Percentiles rank a stretch among this genome's conserved stretches.
Conservation (phyloP, 2,888 invertebrate species). For the Plutella xylostella region DNA sequence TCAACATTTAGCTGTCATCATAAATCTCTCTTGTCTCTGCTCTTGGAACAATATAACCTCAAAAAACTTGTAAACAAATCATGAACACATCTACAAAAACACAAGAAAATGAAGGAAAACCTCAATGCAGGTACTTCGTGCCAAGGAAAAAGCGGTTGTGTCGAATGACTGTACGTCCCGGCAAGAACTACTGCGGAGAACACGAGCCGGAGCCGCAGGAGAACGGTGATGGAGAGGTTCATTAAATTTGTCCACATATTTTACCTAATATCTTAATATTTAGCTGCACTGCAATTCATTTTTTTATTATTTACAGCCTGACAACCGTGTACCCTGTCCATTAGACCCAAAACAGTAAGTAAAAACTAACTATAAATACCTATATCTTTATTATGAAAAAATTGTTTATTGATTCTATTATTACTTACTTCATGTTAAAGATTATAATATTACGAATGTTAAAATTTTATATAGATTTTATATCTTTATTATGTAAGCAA, state of each 20-base stretch:
- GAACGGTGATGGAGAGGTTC: conserved; percentile 31
- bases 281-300: neutral
- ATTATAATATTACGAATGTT: too few relatives aligned
- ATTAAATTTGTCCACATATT: neutral
- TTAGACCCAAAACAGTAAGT: conserved; percentile 80
- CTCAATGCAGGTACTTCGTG: conserved; percentile 75
- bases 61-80: conserved; percentile 2
- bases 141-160: conserved; percentile 79
- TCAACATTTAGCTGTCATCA: too few relatives aligned
- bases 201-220: conserved; percentile 65
- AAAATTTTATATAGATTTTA: too few relatives aligned
- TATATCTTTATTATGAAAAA: too few relatives aligned
- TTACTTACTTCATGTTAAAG: too few relatives aligned
- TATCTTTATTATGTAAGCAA: too few relatives aligned
- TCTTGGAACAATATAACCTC: conserved; percentile 3
- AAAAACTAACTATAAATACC: neutral
- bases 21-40: too few relatives aligned
- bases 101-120: conserved; percentile 11
- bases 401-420: too few relatives aligned
- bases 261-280: neutral
- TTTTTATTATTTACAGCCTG: conserved; percentile 32
- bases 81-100: neutral
- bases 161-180: conserved; percentile 79
- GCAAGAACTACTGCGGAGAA: conserved; percentile 78
- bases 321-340: conserved; percentile 75